Conservation (phyloP, 2,797 vertebrate species). For the Enteromius radiatus region DNA sequence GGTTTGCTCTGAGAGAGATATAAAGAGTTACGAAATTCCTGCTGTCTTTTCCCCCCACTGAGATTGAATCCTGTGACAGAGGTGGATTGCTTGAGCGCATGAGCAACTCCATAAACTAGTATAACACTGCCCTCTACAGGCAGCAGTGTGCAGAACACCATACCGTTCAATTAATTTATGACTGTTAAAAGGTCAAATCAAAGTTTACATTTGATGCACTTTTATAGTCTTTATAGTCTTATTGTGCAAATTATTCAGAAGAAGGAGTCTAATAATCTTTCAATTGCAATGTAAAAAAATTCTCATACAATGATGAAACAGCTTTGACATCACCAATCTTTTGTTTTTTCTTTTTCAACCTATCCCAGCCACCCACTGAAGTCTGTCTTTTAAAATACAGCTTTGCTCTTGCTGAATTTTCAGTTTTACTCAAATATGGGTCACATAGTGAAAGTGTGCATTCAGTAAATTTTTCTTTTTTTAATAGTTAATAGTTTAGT, state of each 20-base stretch:
- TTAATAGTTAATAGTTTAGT: not conserved
- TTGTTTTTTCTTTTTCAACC: not conserved
- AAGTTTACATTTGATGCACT: not conserved
- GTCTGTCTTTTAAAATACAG: not conserved
- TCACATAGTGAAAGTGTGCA: not conserved
- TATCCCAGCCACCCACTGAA: not conserved
- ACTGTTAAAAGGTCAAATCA: not conserved
- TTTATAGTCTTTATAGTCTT: not conserved
- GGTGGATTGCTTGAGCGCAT: not conserved
- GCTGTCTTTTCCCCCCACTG: conserved; percentile 19
- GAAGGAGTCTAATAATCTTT: not conserved
- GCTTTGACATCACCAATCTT: not conserved
- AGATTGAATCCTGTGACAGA: not conserved
- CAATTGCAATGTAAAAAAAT: not conserved
- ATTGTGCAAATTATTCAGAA: not conserved
- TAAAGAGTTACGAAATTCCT: conserved; percentile 9
- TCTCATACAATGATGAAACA: not conserved
- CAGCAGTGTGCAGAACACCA: conserved; percentile 30
- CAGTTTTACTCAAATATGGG: not conserved
- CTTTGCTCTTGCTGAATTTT: not conserved
- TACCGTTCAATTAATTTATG: not conserved
- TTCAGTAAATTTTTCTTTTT: not conserved
- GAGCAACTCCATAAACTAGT: not conserved
- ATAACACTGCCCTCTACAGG: conserved; percentile 76
- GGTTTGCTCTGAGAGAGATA: conserved; percentile 4